Base-by-base conservation (phyloP, 2,888 invertebrate species). In the Meloe dianella region DNA sequence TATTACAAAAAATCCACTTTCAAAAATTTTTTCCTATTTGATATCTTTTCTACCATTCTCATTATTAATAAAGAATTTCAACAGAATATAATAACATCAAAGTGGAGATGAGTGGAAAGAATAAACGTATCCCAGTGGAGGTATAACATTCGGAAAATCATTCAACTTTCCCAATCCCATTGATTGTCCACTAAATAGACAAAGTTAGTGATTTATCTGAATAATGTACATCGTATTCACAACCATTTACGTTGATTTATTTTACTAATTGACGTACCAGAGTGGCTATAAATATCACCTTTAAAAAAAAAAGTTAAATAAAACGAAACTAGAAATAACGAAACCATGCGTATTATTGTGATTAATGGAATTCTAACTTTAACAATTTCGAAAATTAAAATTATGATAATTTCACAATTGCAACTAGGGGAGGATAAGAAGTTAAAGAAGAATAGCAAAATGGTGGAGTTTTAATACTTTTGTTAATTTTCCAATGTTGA, bases 121-220 rank as follows among this genome's bases (percentile, higher is more conserved):
- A 54, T 54, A 12, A 12, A 10, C 12, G 9, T 22, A 3, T 24
- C 5, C 20, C 24, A 7, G 22, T 54, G 14, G 20, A 47, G 17
- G 9, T 8, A 24, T 54, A 54, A 14, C 24, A 12, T 24, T 54
- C 4, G 24, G 54, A 12, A 24, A 54, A 54, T 54, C 54, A 54
- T 24, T 54, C 24, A 24, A 24, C 24, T 54, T 9, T 8, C 24
- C 12, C 62, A 60, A 22, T 60, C 60, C 41, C 17, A 17, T 27
- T 60, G 60, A 60, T 60, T 32, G 41, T 38, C 60, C 41, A 38
- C 35, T 38, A 41, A 60, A 35, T 60, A 38, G 41, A 41, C 54
- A 54, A 54, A 54, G 54, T 24, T 14, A 1, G 6, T 24, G 54
- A 54, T 54, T 54, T 54, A 22, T 54, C 24, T 54, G 24, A 24